Evolutionary conservation across 2,888 invertebrate genomes (phyloP).

Genomic region (Protodeltote pygarga): DNA sequence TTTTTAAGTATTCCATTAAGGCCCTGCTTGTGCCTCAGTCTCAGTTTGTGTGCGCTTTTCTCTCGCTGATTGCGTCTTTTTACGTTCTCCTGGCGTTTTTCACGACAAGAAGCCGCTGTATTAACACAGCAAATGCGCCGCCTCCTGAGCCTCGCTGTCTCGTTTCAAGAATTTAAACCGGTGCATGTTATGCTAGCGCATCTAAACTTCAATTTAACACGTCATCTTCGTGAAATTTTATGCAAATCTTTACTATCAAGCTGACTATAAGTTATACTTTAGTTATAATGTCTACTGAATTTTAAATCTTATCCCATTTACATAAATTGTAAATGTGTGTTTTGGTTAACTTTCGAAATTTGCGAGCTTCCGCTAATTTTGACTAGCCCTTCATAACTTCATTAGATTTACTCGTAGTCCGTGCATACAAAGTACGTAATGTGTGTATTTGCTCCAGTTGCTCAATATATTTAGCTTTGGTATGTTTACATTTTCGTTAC

Average conservation of each 20-base stretch:
- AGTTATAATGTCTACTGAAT: too few relatives aligned
- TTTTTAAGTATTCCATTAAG: slow-evolving; percentile 82
- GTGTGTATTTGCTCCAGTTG: slow-evolving; percentile 24
- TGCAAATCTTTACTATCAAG: background rate
- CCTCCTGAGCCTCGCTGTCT: slow-evolving; percentile 40
- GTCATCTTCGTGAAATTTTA: background rate
- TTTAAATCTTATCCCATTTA: too few relatives aligned
- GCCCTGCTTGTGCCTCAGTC: slow-evolving; percentile 54
- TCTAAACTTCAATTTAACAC: slow-evolving; percentile 9
- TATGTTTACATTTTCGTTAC: slow-evolving; percentile 44
- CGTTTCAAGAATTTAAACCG: slow-evolving; percentile 19
- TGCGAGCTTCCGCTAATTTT: slow-evolving; percentile 27
- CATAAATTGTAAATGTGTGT: background rate
- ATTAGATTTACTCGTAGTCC: slow-evolving; percentile 10
- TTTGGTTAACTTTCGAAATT: slow-evolving; percentile 28
- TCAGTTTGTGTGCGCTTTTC: slow-evolving; percentile 73
- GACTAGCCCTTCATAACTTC: slow-evolving; percentile 29
- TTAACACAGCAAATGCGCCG: slow-evolving; percentile 63
- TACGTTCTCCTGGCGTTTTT: slow-evolving; percentile 74
- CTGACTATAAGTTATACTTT: too few relatives aligned
- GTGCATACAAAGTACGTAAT: slow-evolving; percentile 19
- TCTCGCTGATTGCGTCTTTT: slow-evolving; percentile 83
- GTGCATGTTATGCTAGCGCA: slow-evolving; percentile 5
- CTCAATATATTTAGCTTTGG: slow-evolving; percentile 25
- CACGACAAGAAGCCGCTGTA: slow-evolving; percentile 63